phyloP scores from a whole-genome alignment of 2,888 invertebrate species.

The Sipha maydis region DNA sequence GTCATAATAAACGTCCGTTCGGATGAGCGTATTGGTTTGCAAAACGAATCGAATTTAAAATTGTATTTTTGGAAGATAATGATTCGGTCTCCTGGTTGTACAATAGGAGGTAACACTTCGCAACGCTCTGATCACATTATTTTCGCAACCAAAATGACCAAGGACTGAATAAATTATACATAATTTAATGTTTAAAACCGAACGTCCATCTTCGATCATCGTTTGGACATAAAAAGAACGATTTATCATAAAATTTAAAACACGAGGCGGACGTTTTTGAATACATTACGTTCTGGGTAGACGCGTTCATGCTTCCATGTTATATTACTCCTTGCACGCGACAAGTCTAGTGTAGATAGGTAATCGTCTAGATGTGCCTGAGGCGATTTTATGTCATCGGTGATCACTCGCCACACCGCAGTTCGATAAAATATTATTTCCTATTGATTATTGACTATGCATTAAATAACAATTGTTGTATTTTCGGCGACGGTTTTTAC shows the following conservation, averaged over 20 bases:
- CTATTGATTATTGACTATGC: neutral
- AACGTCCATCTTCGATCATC: conserved; percentile 49
- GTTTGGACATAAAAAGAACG: conserved; percentile 45
- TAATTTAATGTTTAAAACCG: conserved; percentile 47
- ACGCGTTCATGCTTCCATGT: conserved; percentile 3
- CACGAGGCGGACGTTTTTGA: conserved; percentile 22
- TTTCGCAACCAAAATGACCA: conserved; percentile 60
- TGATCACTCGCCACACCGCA: neutral
- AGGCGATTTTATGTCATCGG: neutral
- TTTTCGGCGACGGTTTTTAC: neutral
- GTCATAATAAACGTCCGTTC: neutral
- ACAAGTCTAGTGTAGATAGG: neutral
- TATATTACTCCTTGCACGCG: neutral
- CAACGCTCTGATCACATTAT: conserved; percentile 22
- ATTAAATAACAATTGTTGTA: too few species aligned
- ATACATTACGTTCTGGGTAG: conserved; percentile 27
- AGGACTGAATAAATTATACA: conserved; percentile 61
- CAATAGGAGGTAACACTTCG: neutral
- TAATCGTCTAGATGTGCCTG: conserved; percentile 28
- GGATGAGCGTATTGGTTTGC: neutral
- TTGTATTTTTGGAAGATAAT: conserved; percentile 48
- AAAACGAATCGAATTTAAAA: conserved; percentile 41
- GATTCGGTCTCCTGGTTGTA: neutral
- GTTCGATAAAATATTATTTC: neutral
- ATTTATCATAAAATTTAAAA: conserved; percentile 32